These are phyloP conservation scores for Drosophila seguyi DNA, from an alignment of 1,140 invertebrate genomes.

Conservation along the genomic window DNA sequence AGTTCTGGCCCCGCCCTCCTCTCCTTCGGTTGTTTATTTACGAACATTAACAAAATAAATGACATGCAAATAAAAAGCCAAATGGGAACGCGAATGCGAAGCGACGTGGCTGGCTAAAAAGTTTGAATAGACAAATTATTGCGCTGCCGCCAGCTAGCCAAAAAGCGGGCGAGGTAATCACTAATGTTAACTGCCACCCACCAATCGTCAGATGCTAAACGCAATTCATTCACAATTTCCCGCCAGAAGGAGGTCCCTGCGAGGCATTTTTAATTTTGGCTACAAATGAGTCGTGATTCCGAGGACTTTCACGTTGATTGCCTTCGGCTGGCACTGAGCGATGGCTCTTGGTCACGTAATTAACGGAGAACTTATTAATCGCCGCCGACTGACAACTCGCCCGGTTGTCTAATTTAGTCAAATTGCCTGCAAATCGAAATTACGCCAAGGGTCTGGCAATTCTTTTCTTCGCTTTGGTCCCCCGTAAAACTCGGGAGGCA, in stretches of 20 bases:
- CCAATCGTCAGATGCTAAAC: slow-evolving; percentile 62
- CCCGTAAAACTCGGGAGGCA: neutral
- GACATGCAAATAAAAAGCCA: slow-evolving; percentile 75
- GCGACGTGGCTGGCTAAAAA: slow-evolving; percentile 44
- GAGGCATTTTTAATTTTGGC: slow-evolving; percentile 73
- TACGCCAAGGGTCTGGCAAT: slow-evolving; percentile 27
- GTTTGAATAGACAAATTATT: slow-evolving; percentile 80
- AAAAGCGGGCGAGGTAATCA: slow-evolving; percentile 10
- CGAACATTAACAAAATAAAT: slow-evolving; percentile 82
- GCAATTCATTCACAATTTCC: slow-evolving; percentile 70
- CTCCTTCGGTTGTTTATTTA: slow-evolving; percentile 66
- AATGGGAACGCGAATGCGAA: slow-evolving; percentile 35
- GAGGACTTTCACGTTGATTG: slow-evolving; percentile 47
- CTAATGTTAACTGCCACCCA: slow-evolving; percentile 48
- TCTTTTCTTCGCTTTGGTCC: slow-evolving; percentile 7
- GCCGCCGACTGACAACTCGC: slow-evolving; percentile 22
- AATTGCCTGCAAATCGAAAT: slow-evolving; percentile 67
- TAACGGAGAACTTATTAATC: slow-evolving; percentile 76
- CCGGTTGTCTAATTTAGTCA: slow-evolving; percentile 65
- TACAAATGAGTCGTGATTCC: slow-evolving; percentile 48
- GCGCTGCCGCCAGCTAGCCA: slow-evolving; percentile 13
- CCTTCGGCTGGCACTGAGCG: slow-evolving; percentile 25
- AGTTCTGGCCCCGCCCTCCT: neutral
- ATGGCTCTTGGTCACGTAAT: slow-evolving; percentile 65
- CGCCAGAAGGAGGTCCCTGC: slow-evolving; percentile 16